A percentile compares a stretch with the other conserved stretches of the same genome.
These are phyloP conservation scores for Rhaphigaster nebulosa DNA, from an alignment of 2,888 invertebrate species.

Conservation along the genomic window DNA sequence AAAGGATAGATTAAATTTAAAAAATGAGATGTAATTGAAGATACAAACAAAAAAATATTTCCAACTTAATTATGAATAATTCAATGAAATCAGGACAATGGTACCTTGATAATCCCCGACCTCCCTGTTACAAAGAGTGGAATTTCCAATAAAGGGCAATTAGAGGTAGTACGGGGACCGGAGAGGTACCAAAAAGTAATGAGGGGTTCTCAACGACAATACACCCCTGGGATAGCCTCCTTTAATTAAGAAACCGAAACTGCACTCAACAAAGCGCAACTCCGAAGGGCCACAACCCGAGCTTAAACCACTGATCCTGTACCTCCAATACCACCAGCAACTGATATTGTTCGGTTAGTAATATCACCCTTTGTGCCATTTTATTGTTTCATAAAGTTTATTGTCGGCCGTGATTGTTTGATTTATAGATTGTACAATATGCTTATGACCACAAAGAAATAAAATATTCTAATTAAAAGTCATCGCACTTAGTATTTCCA, in stretches of 20 bases:
- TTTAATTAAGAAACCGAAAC: conserved; percentile 18
- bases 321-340: background rate
- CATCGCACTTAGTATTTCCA: too few relatives aligned
- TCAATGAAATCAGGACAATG: background rate
- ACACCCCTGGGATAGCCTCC: too few relatives aligned
- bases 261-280: background rate
- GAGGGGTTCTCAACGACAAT: background rate
- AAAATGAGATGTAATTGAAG: too few relatives aligned
- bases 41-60: background rate
- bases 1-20: too few relatives aligned
- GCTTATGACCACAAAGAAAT: too few relatives aligned
- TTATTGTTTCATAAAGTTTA: background rate
- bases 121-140: background rate
- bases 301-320: background rate
- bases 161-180: background rate
- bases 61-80: background rate
- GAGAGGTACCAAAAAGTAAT: background rate
- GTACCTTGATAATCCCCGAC: background rate
- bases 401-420: background rate
- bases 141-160: conserved; percentile 13
- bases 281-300: too few relatives aligned
- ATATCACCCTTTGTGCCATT: background rate
- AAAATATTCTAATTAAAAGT: too few relatives aligned
- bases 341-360: background rate
- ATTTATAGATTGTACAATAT: too few relatives aligned